These are phyloP conservation scores for Boloria euphrosyne DNA, from an alignment of 2,888 invertebrate species.

Conservation along the genomic window DNA sequence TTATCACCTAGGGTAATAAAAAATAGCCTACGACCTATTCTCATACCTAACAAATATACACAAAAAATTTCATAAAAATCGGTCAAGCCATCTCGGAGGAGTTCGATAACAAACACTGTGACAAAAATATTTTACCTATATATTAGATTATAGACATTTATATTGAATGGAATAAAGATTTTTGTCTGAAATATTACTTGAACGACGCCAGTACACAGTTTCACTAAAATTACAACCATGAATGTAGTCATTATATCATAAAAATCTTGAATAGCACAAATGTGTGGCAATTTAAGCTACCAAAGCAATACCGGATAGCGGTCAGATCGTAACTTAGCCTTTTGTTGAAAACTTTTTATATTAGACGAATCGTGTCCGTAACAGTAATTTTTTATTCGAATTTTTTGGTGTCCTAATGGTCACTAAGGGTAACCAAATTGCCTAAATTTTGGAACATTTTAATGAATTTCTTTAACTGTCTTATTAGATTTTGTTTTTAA, in stretches of 20 bases:
- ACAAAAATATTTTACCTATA: too few species aligned
- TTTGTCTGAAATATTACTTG: not conserved
- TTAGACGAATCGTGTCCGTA: slow-evolving; percentile 12
- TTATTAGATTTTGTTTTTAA: slow-evolving; percentile 10
- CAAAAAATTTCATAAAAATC: too few species aligned
- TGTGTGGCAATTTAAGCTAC: not conserved
- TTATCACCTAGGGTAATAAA: too few species aligned
- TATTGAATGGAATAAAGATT: too few species aligned
- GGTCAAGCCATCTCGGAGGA: too few species aligned
- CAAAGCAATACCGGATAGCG: not conserved
- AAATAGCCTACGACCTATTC: too few species aligned
- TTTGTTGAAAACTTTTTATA: slow-evolving; percentile 29
- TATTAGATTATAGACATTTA: too few species aligned
- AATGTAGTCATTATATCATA: not conserved
- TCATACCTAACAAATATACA: too few species aligned
- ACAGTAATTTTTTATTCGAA: slow-evolving; percentile 20
- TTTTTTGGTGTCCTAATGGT: slow-evolving; percentile 16
- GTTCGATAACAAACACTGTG: too few species aligned
- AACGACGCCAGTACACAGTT: not conserved
- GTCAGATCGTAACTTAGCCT: slow-evolving; percentile 26
- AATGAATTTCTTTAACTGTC: slow-evolving; percentile 13
- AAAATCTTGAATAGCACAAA: not conserved
- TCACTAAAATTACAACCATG: not conserved
- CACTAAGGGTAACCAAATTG: slow-evolving; percentile 13
- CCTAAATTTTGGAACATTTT: slow-evolving; percentile 20